Conservation (phyloP, 2,888 invertebrate genomes). For the Megamerina dolium region DNA sequence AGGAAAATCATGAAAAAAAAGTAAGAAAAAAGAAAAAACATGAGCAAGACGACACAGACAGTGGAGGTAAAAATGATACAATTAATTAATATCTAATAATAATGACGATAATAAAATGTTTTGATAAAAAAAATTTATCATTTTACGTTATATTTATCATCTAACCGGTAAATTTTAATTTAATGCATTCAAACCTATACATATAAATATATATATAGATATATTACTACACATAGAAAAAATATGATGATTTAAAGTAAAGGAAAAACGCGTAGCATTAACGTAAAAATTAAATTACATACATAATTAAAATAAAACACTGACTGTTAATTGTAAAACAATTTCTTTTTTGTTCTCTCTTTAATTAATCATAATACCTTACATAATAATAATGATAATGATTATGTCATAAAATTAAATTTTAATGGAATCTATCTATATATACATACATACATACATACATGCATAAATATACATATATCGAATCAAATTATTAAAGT, state of each 20-base stretch:
- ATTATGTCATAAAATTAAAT: constrained; percentile 27
- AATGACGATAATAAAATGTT: not conserved
- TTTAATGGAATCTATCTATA: not conserved
- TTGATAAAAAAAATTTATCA: not conserved
- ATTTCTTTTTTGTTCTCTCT: constrained; percentile 44
- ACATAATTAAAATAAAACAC: constrained; percentile 34
- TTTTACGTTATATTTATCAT: not conserved
- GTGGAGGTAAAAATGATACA: too few relatives aligned
- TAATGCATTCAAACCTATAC: constrained; percentile 10
- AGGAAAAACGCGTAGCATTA: constrained; percentile 21
- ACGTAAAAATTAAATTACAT: constrained; percentile 25
- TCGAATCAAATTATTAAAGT: not conserved
- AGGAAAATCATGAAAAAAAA: too few relatives aligned
- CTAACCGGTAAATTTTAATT: too few relatives aligned
- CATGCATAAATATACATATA: not conserved
- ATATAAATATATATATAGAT: constrained; percentile 16
- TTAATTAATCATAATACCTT: too few relatives aligned
- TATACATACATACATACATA: constrained; percentile 5
- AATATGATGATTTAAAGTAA: constrained; percentile 20
- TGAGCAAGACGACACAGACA: too few relatives aligned
- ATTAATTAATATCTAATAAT: too few relatives aligned
- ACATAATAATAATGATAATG: too few relatives aligned
- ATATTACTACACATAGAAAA: constrained; percentile 26
- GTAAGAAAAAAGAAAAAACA: too few relatives aligned
- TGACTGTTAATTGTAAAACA: constrained; percentile 51